Percentiles rank a stretch among this genome's conserved stretches.
Evolutionary conservation across 2,888 invertebrate genomes (phyloP).

Genomic region (Tachystola acroxantha): DNA sequence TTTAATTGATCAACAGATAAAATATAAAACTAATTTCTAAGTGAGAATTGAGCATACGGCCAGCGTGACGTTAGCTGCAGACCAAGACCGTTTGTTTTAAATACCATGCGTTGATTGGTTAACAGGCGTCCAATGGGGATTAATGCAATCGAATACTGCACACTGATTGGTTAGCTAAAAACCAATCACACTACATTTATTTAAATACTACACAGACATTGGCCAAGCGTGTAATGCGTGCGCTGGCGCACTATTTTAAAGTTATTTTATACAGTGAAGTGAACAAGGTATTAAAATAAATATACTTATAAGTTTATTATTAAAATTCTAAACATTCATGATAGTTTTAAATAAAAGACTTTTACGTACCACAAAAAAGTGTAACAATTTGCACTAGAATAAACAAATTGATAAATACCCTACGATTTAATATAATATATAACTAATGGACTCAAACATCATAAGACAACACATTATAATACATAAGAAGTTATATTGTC

Average conservation of each 20-base stretch:
- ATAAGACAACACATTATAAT: conserved; percentile 12
- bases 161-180: too few species aligned
- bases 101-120: conserved; percentile 4
- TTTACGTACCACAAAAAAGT: not conserved
- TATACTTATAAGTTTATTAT: too few species aligned
- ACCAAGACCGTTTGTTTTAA: conserved; percentile 8
- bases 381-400: not conserved
- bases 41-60: conserved; percentile 27
- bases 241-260: conserved; percentile 6
- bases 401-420: not conserved
- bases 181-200: too few species aligned
- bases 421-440: not conserved
- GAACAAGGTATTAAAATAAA: too few species aligned
- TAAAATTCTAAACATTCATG: not conserved
- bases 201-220: too few species aligned
- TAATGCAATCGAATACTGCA: too few species aligned
- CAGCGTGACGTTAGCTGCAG: conserved; percentile 17
- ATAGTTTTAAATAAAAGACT: not conserved
- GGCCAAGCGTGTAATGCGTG: conserved; percentile 17
- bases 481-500: conserved; percentile 22
- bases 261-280: too few species aligned
- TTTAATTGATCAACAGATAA: conserved; percentile 5
- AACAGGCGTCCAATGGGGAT: conserved; percentile 11
- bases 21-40: conserved; percentile 13
- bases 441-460: not conserved